Evolutionary conservation across 2,888 invertebrate genomes (phyloP), one percentile per base, ranked within the genome.

Genomic region (Hyppa rectilinea): DNA sequence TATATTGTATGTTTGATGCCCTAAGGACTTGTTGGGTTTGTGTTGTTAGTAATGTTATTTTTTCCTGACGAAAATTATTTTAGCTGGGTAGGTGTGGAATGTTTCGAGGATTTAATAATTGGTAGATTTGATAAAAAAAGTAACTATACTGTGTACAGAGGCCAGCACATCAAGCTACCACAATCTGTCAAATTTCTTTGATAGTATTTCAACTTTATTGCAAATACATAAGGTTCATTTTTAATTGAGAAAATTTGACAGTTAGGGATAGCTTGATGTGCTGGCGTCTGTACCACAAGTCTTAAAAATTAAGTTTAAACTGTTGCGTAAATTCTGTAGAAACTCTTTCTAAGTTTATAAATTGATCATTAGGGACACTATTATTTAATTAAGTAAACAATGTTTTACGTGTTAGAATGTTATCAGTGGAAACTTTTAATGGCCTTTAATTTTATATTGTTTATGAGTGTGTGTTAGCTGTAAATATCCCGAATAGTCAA

Each of bases 1-100:
- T 58, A 50, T 47, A 49, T 29, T 36, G 53, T 62, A 45, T 43
- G 29, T 74, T 69, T 64, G n/a, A 61, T 66, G 49, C 43, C 56
- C 26, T 67, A 53, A 66, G 75, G 60, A 73, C 45, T 56, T 53
- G 14, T n/a, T 47, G 9, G 50, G 50, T 43, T 45, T 23, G 9
- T 56, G 43, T 38, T 55, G 38, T 40, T 26, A 23, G 26, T 38
- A 12, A 17, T 7, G 49, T 36, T 10, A 23, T 26, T n/a, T 45
- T 47, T 40, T n/a, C 14, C 17, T 29, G 5, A 31, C 2, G 3
- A 17, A 45, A 12, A 55, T 14, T 26, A 23, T 43, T 71, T n/a
- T 29, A 36, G 34, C 23, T 23, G 10, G 4, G 2, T 12, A 29
- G 14, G 5, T 43, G n/a, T 2, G 10, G 4, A 23, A 20, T 20